phyloP scores from a whole-genome alignment of 92 coral and sea anemone species.

The Hydrozoanthus gracilis region DNA sequence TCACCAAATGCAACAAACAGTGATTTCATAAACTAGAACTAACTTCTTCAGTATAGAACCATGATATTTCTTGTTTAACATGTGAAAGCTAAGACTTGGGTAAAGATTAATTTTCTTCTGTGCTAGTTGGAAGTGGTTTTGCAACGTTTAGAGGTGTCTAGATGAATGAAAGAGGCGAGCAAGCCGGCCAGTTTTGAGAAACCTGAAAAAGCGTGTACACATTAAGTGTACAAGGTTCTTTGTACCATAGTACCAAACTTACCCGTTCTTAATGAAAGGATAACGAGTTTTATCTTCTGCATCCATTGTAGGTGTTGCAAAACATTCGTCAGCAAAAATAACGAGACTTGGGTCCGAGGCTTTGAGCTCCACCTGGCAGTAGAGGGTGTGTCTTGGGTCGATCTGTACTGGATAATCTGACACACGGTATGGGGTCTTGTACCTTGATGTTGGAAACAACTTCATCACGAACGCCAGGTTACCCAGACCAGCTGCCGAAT shows the following conservation, averaged over 20 bases:
- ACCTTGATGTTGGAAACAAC: slow-evolving; percentile 64
- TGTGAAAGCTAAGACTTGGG: too few species aligned
- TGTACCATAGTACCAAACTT: not conserved
- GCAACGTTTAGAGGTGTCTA: too few species aligned
- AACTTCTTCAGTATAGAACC: too few species aligned
- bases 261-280: slow-evolving; percentile 79
- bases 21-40: too few species aligned
- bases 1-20: too few species aligned
- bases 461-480: slow-evolving; percentile 87
- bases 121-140: too few species aligned
- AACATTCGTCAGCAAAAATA: slow-evolving; percentile 71
- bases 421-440: slow-evolving; percentile 70
- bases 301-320: slow-evolving; percentile 83
- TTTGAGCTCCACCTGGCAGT: slow-evolving; percentile 74
- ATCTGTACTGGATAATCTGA: slow-evolving; percentile 82
- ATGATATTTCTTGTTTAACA: too few species aligned
- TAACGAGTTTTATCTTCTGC: slow-evolving; percentile 64
- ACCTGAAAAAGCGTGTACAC: not conserved
- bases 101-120: too few species aligned
- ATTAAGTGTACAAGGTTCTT: not conserved
- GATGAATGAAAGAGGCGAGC: too few species aligned
- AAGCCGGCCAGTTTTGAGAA: too few species aligned
- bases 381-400: slow-evolving; percentile 67
- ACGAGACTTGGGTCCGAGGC: slow-evolving; percentile 76
- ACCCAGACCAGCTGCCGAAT: slow-evolving; percentile 74